Base-by-base conservation (phyloP, 2,888 invertebrate species). In the Tetranychus truncatus region DNA sequence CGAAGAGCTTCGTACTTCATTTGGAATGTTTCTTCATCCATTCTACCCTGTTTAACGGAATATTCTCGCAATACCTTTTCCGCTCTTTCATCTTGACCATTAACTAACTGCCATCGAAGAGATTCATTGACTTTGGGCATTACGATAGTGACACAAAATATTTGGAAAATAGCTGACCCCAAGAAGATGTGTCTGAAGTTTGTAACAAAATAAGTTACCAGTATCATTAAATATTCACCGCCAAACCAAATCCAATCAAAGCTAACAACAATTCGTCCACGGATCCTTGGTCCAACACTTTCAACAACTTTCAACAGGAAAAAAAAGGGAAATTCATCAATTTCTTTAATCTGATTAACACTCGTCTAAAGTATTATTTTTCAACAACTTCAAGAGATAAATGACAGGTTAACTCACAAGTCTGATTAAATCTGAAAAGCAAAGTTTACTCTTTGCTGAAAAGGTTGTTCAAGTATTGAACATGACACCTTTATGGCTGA, bases 221-320 rank as follows among this genome's bases (percentile, higher is more conserved):
- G 21, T 20, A 75, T 76, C 44, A 76, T 21, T 4, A 71, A 2
- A 20, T 76, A 8, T 44, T 75, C 73, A 44, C 76, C 75, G 11
- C 45, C 18, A 20, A 66, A 66, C 76, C 76, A 76, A n/a, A 76
- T 75, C 71, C 72, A 72, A 55, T 76, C 55, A 24, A 73, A 66
- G 21, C 75, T 72, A 45, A 75, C 45, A 9, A 71, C 76, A 5
- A 73, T 73, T n/a, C 46, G 15, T 8, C 66, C 76, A 5, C 76
- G 66, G 8, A 72, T 24, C 45, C 76, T 45, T 20, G 76, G 75
- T n/a, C 76, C 76, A 73, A 76, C 76, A 20, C 66, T 75, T 73
- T 76, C 76, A 18, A 76, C 45, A 18, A 75, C 76, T 76, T 34
- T 34, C 34, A 34, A 34, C 34, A 34, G 5, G 34, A 4, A 34